Conservation (phyloP, 2,113 vertebrate species). For the Tauraco erythrolophus region DNA sequence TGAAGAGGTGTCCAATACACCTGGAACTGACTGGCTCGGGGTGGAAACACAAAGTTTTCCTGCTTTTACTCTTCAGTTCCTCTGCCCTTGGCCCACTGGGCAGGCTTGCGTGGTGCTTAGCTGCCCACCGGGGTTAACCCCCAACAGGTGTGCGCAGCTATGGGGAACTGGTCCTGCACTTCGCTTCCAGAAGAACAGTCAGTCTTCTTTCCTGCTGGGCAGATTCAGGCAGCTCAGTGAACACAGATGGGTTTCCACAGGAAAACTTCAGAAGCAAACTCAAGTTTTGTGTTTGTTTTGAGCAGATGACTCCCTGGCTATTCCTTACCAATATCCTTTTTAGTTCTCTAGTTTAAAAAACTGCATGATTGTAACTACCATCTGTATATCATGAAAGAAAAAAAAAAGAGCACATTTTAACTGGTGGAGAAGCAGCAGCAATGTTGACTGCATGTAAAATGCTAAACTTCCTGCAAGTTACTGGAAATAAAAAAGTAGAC, state of each 20-base stretch:
- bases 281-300: neutral
- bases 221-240: neutral
- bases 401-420: neutral
- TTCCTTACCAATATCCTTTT: neutral
- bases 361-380: neutral
- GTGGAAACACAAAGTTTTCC: neutral
- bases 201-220: neutral
- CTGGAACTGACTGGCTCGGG: neutral
- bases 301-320: neutral
- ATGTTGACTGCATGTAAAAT: neutral
- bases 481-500: neutral
- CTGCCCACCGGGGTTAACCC: neutral
- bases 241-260: neutral
- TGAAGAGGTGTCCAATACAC: neutral
- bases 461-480: neutral
- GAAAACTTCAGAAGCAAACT: neutral
- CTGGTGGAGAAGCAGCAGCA: neutral
- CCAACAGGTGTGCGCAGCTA: neutral
- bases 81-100: neutral
- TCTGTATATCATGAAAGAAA: neutral
- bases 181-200: neutral
- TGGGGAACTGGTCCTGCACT: neutral
- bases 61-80: neutral
- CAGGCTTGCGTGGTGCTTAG: neutral
- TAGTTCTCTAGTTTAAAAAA: neutral